These are phyloP conservation scores for Ormyrus thymus DNA, from an alignment of 2,888 invertebrate species.

Conservation along the genomic window DNA sequence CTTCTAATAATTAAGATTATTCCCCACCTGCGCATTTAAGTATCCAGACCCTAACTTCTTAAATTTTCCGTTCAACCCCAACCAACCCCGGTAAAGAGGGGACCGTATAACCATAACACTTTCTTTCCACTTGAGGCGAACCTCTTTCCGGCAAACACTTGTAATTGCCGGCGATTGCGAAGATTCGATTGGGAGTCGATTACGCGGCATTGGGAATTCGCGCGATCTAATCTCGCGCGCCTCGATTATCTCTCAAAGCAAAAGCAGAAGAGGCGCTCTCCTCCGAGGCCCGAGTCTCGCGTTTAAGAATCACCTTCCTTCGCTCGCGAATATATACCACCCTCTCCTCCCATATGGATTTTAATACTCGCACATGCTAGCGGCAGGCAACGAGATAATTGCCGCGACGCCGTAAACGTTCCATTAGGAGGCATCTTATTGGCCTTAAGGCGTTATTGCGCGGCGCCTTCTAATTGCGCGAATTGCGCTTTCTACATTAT, in stretches of 20 bases:
- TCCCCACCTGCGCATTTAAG: no score
- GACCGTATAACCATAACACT: no score
- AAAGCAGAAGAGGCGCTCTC: not conserved
- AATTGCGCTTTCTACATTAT: slow-evolving; percentile 70
- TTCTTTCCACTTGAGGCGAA: no score
- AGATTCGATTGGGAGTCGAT: slow-evolving; percentile 43
- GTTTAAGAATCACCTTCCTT: no score
- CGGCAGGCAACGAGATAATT: slow-evolving; percentile 66
- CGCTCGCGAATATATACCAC: no score
- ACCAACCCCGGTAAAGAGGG: no score
- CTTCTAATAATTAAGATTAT: no score
- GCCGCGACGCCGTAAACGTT: slow-evolving; percentile 69
- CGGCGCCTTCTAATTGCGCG: slow-evolving; percentile 66
- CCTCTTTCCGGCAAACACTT: no score
- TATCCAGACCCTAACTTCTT: no score
- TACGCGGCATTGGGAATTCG: not conserved
- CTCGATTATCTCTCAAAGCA: slow-evolving; percentile 30
- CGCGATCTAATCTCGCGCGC: slow-evolving; percentile 30
- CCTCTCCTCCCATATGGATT: slow-evolving; percentile 59
- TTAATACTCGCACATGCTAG: slow-evolving; percentile 61
- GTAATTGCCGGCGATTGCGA: slow-evolving; percentile 5
- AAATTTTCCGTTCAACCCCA: no score
- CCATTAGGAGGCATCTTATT: slow-evolving; percentile 74
- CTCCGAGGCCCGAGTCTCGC: no score
- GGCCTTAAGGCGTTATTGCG: slow-evolving; percentile 72